Evolutionary conservation across 1,140 invertebrate genomes (phyloP).

Genomic region (Zaprionus ornatus): DNA sequence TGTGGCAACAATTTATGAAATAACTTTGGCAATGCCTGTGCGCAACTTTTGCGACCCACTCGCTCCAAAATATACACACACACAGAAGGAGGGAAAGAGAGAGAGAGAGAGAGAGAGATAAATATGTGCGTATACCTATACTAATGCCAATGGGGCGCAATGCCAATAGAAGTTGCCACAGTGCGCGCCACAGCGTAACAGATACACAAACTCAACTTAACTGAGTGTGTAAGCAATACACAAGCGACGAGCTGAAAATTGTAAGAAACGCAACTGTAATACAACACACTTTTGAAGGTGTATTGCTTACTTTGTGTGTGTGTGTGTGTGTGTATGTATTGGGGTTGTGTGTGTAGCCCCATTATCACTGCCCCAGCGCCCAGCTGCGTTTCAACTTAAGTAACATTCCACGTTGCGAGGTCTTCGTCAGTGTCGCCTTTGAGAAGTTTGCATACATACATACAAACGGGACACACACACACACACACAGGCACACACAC

Average conservation of each 20-base stretch:
- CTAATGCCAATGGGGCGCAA: slow-evolving; percentile 38
- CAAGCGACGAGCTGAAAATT: slow-evolving; percentile 56
- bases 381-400: slow-evolving; percentile 73
- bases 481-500: slow-evolving; percentile 10
- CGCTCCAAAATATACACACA: slow-evolving; percentile 17
- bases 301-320: not conserved
- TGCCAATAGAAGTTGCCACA: slow-evolving; percentile 59
- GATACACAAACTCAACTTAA: slow-evolving; percentile 79
- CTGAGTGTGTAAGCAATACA: slow-evolving; percentile 79
- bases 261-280: slow-evolving; percentile 59
- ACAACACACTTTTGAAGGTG: slow-evolving; percentile 15
- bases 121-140: not conserved
- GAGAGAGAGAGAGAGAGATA: slow-evolving; percentile 24
- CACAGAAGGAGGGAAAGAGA: not conserved
- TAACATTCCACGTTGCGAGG: slow-evolving; percentile 75
- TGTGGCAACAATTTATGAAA: slow-evolving; percentile 81
- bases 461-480: slow-evolving; percentile 5
- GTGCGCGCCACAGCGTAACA: slow-evolving; percentile 57
- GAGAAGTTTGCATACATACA: slow-evolving; percentile 41
- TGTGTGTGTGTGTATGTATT: slow-evolving; percentile 7
- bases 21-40: slow-evolving; percentile 66
- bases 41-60: slow-evolving; percentile 26
- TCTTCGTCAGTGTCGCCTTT: slow-evolving; percentile 12
- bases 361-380: slow-evolving; percentile 66
- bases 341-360: slow-evolving; percentile 37